These are phyloP conservation scores for Lepilemur ruficaudatus DNA, from an alignment of 2,797 vertebrate genomes.

Conservation along the genomic window DNA sequence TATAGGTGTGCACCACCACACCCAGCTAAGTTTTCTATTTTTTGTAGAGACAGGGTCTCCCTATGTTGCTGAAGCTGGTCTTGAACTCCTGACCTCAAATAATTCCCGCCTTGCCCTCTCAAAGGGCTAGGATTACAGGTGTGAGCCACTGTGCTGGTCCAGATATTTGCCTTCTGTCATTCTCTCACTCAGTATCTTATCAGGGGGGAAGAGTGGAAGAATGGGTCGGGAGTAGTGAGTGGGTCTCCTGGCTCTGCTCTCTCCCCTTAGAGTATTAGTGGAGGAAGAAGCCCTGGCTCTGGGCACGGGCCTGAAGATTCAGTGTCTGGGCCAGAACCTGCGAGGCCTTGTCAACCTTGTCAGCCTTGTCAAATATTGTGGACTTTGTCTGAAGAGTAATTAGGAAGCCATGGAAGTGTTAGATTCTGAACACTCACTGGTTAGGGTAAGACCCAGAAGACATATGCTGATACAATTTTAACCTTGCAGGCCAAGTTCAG, in stretches of 20 bases:
- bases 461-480: accelerated
- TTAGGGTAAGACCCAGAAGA: not conserved
- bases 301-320: not conserved
- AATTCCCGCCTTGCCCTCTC: not conserved
- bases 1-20: accelerated
- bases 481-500: not conserved
- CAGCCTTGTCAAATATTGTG: not conserved
- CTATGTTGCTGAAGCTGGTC: not conserved
- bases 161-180: not conserved
- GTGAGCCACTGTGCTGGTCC: not conserved
- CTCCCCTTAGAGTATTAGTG: not conserved
- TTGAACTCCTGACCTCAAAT: not conserved
- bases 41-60: not conserved
- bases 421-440: not conserved
- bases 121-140: not conserved
- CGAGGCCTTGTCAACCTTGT: accelerated
- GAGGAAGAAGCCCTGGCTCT: not conserved
- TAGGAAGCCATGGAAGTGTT: not conserved
- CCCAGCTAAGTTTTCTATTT: too few relatives aligned
- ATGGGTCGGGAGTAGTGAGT: not conserved
- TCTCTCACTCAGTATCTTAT: not conserved
- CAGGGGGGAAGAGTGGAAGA: not conserved
- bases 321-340: not conserved
- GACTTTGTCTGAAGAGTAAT: not conserved
- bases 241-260: not conserved